phyloP scores from a whole-genome alignment of 1,140 invertebrate genomes.

The Drosophila aff. region DNA sequence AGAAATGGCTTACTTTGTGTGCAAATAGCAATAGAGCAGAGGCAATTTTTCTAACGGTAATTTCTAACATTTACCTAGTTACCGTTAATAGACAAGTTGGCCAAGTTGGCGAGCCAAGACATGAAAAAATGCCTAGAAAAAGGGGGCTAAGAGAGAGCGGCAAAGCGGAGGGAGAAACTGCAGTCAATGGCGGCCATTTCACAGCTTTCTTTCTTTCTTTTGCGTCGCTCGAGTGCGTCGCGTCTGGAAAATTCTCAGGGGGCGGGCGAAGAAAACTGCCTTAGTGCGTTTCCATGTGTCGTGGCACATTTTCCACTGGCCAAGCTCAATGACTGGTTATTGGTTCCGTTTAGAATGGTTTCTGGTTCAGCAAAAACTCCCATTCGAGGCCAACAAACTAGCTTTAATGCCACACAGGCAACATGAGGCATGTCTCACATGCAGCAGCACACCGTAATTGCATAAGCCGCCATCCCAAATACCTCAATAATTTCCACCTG shows the following conservation, averaged over 20 bases:
- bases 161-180: not conserved
- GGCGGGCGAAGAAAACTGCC: constrained; percentile 9
- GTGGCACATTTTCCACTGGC: constrained; percentile 49
- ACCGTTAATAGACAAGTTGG: constrained; percentile 83
- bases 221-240: constrained; percentile 59
- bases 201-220: constrained; percentile 74
- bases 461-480: constrained; percentile 65
- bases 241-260: constrained; percentile 40
- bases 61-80: constrained; percentile 82
- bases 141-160: not conserved
- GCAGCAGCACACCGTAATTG: constrained; percentile 61
- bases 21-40: constrained; percentile 53
- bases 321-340: constrained; percentile 71
- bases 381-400: constrained; percentile 18
- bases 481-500: constrained; percentile 61
- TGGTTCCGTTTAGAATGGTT: constrained; percentile 63
- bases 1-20: constrained; percentile 66
- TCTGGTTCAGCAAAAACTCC: constrained; percentile 43
- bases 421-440: constrained; percentile 63
- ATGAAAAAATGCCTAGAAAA: constrained; percentile 64
- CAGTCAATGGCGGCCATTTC: constrained; percentile 69
- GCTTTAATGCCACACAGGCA: constrained; percentile 30
- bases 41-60: constrained; percentile 80
- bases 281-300: constrained; percentile 51
- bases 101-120: constrained; percentile 75